A percentile compares a stretch with the other conserved stretches of the same genome.
phyloP scores from a whole-genome alignment of 2,888 invertebrate species.

The Lypha dubia region DNA sequence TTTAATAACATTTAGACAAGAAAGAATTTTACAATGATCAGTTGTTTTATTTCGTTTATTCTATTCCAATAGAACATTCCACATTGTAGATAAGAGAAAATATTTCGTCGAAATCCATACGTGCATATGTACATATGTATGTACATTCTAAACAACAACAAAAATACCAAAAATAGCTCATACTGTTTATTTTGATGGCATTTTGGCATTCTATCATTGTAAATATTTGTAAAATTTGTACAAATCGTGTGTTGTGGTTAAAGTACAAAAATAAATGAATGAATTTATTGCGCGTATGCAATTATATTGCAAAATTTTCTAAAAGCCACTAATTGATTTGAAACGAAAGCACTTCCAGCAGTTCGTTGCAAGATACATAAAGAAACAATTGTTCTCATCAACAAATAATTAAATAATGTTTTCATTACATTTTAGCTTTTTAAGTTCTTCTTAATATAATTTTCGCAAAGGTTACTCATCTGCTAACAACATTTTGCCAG shows the following conservation, averaged over 20 bases:
- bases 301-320: neutral
- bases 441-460: too few species aligned
- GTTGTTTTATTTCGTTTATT: neutral
- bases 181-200: neutral
- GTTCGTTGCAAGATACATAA: too few species aligned
- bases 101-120: neutral
- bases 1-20: neutral
- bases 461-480: too few species aligned
- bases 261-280: neutral
- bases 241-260: neutral
- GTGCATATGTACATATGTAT: too few species aligned
- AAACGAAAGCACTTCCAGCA: too few species aligned
- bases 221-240: neutral
- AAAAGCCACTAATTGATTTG: too few species aligned
- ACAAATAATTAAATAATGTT: too few species aligned
- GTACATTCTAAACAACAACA: neutral
- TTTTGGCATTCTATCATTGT: neutral
- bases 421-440: too few species aligned
- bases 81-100: neutral
- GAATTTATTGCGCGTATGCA: neutral
- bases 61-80: neutral
- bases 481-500: too few species aligned
- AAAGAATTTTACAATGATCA: neutral
- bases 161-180: neutral
- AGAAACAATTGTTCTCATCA: too few species aligned